phyloP scores from a whole-genome alignment of 1,140 invertebrate genomes.

The Delia radicum region DNA sequence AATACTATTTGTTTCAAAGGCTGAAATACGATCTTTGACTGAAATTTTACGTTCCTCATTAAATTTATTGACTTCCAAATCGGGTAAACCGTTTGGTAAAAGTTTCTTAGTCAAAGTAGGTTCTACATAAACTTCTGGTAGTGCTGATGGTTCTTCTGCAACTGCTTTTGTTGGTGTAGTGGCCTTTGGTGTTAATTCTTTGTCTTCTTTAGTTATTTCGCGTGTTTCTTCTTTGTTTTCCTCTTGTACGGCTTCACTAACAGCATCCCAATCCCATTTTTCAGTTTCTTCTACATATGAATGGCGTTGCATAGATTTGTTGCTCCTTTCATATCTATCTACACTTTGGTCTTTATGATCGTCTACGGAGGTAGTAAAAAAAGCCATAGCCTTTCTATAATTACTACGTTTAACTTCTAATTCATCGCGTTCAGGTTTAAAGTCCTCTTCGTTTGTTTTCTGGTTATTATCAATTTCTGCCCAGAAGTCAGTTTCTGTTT shows the following conservation, averaged over 20 bases:
- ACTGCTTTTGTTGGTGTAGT: neutral
- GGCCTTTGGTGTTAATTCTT: neutral
- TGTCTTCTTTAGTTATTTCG: neutral
- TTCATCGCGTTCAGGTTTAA: conserved; percentile 37
- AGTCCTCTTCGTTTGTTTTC: conserved; percentile 33
- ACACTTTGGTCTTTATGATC: conserved; percentile 39
- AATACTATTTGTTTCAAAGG: conserved; percentile 41
- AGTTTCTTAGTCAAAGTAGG: conserved; percentile 29
- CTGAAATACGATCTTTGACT: conserved; percentile 50
- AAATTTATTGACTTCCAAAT: conserved; percentile 42
- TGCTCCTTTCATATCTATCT: neutral
- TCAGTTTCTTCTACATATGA: neutral
- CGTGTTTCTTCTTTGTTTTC: conserved; percentile 28
- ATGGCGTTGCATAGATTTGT: neutral
- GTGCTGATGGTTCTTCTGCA: neutral
- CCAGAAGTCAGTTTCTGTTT: conserved; percentile 38
- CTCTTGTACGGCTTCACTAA: neutral
- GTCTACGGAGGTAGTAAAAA: conserved; percentile 51
- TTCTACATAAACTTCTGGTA: conserved; percentile 36
- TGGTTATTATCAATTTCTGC: conserved; percentile 38
- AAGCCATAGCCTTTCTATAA: conserved; percentile 51
- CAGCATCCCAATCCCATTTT: neutral
- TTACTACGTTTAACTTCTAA: conserved; percentile 46
- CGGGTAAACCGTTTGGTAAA: conserved; percentile 41
- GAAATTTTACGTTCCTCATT: conserved; percentile 43